These are phyloP conservation scores for Halocynthia roretzi DNA, from an alignment of 23 tunicate genomes.

Conservation along the genomic window DNA sequence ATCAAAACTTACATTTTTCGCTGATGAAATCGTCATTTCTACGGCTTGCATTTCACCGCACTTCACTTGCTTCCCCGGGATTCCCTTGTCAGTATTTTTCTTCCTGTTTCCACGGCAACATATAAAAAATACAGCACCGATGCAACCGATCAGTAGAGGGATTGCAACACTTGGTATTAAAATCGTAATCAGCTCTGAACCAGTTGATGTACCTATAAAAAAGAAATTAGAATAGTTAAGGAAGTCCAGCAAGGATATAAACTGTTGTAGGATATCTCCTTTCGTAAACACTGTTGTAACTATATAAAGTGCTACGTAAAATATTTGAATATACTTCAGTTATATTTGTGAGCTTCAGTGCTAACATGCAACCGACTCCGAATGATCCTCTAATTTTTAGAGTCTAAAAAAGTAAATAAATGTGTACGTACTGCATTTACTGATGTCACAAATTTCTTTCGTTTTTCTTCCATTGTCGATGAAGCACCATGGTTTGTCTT, in stretches of 20 bases:
- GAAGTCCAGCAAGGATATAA: neutral
- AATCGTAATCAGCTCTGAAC: constrained; percentile 16
- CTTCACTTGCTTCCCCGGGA: constrained; percentile 11
- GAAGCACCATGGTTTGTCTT: constrained; percentile 68
- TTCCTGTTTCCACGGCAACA: constrained; percentile 10
- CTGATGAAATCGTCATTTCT: constrained; percentile 7
- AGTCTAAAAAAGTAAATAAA: neutral
- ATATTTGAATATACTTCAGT: neutral
- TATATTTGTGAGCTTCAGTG: neutral
- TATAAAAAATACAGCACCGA: neutral
- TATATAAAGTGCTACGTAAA: neutral
- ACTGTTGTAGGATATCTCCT: neutral
- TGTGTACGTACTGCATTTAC: constrained; percentile 27
- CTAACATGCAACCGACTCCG: neutral
- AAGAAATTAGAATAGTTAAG: neutral
- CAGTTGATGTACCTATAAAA: constrained; percentile 3
- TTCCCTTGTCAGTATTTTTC: neutral
- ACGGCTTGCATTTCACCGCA: neutral
- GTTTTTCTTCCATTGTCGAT: constrained; percentile 30
- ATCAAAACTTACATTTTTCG: constrained; percentile 18
- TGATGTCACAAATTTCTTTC: constrained; percentile 36
- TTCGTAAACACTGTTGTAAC: neutral
- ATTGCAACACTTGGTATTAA: constrained; percentile 23
- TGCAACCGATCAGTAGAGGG: constrained; percentile 9
- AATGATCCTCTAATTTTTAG: neutral